Percentiles rank a stretch among this genome's conserved stretches.
These are phyloP conservation scores for Micoletzkya japonica DNA, from an alignment of 2,888 invertebrate genomes.

Conservation along the genomic window DNA sequence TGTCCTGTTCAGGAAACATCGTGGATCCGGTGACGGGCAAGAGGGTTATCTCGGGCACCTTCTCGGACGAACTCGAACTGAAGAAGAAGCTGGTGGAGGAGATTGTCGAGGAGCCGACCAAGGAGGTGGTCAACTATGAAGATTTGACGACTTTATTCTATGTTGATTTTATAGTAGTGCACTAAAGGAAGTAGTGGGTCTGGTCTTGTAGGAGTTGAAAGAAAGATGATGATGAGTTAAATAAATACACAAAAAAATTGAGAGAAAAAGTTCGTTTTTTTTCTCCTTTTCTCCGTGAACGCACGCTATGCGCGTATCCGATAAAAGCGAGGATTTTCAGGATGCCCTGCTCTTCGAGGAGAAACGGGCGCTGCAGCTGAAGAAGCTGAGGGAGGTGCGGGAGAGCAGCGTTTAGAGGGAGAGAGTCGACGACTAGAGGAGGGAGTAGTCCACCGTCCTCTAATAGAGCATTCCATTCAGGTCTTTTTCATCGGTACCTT, in stretches of 20 bases:
- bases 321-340: no score
- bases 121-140: constrained; percentile 36
- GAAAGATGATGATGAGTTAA: no score
- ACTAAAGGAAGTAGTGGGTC: no score
- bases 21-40: constrained; percentile 56
- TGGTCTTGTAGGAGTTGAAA: no score
- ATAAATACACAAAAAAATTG: no score
- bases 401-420: constrained; percentile 21
- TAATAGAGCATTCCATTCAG: no score
- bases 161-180: background rate
- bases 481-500: no score
- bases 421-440: no score
- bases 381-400: constrained; percentile 37
- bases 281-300: no score
- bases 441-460: no score
- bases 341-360: constrained; percentile 53
- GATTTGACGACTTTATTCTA: background rate
- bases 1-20: constrained; percentile 43
- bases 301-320: no score
- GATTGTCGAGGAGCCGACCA: constrained; percentile 49
- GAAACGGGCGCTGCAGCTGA: constrained; percentile 44
- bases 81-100: constrained; percentile 49
- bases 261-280: no score
- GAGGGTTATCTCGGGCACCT: constrained; percentile 50
- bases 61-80: constrained; percentile 50